These are phyloP conservation scores for Heterohyrax brucei DNA, from an alignment of 2,797 vertebrate genomes.

Conservation along the genomic window DNA sequence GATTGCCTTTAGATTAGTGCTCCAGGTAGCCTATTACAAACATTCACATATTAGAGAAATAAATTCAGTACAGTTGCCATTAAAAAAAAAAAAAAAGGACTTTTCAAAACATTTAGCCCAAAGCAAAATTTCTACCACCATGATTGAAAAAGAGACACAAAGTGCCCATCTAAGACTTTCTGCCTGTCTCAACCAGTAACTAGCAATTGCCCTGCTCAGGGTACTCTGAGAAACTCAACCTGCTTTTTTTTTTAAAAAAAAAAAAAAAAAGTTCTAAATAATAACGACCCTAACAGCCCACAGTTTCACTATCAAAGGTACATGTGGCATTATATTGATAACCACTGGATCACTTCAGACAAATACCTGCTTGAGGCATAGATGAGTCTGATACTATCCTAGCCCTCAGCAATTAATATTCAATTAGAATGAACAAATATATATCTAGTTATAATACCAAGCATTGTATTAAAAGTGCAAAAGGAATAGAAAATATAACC, in stretches of 20 bases:
- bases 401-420: background rate
- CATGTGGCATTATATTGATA: background rate
- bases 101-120: conserved; percentile 61
- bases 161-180: background rate
- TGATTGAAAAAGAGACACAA: background rate
- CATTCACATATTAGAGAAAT: background rate
- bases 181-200: background rate
- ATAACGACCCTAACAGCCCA: background rate
- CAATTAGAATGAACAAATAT: background rate
- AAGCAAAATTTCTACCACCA: conserved; percentile 39
- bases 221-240: background rate
- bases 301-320: background rate
- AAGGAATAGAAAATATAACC: background rate
- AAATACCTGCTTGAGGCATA: background rate
- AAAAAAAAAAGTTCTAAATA: background rate
- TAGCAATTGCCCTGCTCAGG: background rate
- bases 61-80: conserved; percentile 28
- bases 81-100: background rate
- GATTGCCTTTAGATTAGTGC: background rate
- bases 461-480: background rate
- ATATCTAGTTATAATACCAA: background rate
- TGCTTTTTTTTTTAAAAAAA: background rate
- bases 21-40: background rate
- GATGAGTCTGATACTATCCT: background rate
- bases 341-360: background rate